Evolutionary conservation across 2,113 vertebrate genomes (phyloP).

Genomic region (Myotis davidii): DNA sequence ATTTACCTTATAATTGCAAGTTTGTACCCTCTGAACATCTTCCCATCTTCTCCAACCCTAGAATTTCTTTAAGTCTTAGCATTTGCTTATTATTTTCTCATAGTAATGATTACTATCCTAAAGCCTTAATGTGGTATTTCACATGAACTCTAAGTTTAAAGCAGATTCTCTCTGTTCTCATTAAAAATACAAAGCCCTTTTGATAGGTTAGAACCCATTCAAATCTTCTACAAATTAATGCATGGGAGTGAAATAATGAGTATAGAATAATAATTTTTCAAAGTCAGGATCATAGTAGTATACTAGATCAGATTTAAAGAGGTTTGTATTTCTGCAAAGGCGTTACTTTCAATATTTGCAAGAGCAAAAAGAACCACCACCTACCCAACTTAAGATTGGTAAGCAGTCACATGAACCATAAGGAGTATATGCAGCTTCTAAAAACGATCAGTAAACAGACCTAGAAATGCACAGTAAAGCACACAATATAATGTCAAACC

Average conservation of each 20-base stretch:
- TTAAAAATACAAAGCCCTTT: neutral
- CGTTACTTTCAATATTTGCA: neutral
- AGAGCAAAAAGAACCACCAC: neutral
- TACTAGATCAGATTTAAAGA: neutral
- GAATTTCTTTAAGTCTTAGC: neutral
- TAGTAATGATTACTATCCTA: neutral
- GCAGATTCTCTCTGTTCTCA: neutral
- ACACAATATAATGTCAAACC: neutral
- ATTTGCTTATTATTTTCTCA: neutral
- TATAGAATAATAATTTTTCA: neutral
- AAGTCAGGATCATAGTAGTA: neutral
- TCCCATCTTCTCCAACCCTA: no score
- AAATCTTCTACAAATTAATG: neutral
- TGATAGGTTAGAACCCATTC: neutral
- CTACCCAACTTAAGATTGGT: neutral
- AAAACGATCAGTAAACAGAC: neutral
- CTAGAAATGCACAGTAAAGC: no score
- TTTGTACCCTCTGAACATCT: neutral
- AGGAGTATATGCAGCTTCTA: neutral
- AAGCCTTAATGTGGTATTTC: neutral
- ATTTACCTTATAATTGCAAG: neutral
- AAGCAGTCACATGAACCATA: no score
- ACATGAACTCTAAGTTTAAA: neutral
- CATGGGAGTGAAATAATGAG: neutral
- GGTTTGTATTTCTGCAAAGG: neutral